Base-by-base conservation (phyloP, 2,888 invertebrate species). In the Noctuana brunneofusca region DNA sequence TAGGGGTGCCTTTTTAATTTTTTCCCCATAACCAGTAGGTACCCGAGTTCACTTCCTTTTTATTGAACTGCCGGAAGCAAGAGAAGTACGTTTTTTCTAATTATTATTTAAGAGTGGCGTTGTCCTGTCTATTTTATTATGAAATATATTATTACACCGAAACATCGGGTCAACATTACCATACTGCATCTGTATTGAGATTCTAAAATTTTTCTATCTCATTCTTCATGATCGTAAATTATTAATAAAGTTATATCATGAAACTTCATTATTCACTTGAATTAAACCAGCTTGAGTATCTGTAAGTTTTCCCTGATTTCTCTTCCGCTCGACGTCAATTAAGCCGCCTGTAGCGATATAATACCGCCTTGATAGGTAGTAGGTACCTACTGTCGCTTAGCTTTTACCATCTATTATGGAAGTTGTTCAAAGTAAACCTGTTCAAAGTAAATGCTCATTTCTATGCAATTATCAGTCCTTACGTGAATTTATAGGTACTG, bases 11-110 rank as follows among this genome's bases (percentile, higher is more conserved):
- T 75, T 77, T 82, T 74, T 69, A 68, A n/a, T 68, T 68, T 74
- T 74, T 79, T 79, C 76, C 69, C 67, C 46, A 50, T 64, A 67
- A 68, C 55, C 64, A 65, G 57, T 68, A 71, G 68, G 68, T 73
- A 79, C 78, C 81, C 74, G 65, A 72, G 70, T 71, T 68, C 67
- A 71, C 81, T 83, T 87, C 86, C 86, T 82, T 67, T 78, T 76
- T 67, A 79, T 83, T 86, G 76, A 79, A 68, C 67, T 72, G 65
- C 72, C 78, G 85, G 85, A 84, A 82, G 80, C 64, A 55, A 59
- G 50, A 38, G 43, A 64, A 64, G 58, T 55, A 35, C 6, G 54
- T 35, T 49, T 52, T 52, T 63, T 55, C 16, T 1, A 41, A 16
- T 18, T 27, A 24, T 38, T 24, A 14, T 14, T 27, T 11, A 11